Evolutionary conservation across 2,113 vertebrate species (phyloP).

Genomic region (Ceyx cyanopectus): DNA sequence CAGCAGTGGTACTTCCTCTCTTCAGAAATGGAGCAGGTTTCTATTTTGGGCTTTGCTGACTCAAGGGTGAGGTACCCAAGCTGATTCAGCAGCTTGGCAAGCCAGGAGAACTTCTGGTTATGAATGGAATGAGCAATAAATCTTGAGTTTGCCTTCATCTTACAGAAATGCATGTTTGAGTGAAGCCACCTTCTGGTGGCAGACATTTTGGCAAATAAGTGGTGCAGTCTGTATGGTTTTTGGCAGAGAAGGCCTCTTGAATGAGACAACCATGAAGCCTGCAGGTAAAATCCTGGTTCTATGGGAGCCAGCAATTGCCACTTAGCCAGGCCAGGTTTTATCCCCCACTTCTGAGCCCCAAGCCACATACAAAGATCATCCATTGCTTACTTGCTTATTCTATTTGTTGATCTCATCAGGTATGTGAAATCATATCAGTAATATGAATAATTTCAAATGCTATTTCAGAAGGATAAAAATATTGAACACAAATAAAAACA

Average conservation of each 20-base stretch:
- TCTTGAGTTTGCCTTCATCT: constrained; percentile 15
- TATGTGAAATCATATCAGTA: not conserved
- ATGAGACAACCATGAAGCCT: not conserved
- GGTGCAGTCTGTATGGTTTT: not conserved
- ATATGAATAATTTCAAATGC: not conserved
- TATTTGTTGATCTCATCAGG: not conserved
- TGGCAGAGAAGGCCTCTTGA: not conserved
- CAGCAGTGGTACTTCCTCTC: constrained; percentile 27
- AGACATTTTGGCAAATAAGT: not conserved
- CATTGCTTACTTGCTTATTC: not conserved
- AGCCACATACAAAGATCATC: not conserved
- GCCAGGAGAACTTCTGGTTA: constrained; percentile 28
- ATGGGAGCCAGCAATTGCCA: not conserved
- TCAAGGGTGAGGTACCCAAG: constrained; percentile 56
- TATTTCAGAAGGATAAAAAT: not conserved
- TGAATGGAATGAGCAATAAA: constrained; percentile 41
- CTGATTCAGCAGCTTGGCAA: constrained; percentile 62
- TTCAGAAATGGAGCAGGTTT: constrained; percentile 12
- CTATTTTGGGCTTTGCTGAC: constrained; percentile 63
- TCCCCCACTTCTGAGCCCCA: not conserved
- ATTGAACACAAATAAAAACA: not conserved
- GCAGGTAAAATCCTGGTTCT: not conserved
- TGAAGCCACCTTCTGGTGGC: constrained; percentile 26
- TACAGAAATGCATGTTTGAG: not conserved
- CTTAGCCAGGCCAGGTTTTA: not conserved